These are phyloP conservation scores for Lepidostoma basale DNA, from an alignment of 1,140 invertebrate species.

Conservation along the genomic window DNA sequence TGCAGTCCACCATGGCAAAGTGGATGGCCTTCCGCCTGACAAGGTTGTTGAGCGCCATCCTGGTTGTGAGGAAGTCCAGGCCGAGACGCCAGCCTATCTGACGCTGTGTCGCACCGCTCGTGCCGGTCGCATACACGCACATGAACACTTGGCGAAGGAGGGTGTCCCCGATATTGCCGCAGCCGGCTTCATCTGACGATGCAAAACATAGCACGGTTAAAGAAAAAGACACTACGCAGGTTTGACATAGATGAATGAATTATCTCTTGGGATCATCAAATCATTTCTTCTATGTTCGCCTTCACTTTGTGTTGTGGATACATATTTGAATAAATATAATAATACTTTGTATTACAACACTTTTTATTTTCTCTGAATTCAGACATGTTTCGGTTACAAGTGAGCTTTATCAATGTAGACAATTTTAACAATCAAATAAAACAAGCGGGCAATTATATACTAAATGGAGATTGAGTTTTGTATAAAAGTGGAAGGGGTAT, in stretches of 20 bases:
- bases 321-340: no score
- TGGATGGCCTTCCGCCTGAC: not conserved
- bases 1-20: conserved; percentile 16
- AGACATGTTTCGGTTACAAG: no score
- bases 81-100: conserved; percentile 18
- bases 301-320: no score
- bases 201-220: not conserved
- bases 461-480: no score
- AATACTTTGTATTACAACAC: no score
- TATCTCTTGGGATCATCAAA: not conserved
- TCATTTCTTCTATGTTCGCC: no score
- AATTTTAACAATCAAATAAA: no score
- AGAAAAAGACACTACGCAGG: not conserved
- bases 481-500: no score
- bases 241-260: not conserved
- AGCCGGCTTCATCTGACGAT: conserved; percentile 18
- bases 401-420: no score
- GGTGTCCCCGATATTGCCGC: conserved; percentile 18
- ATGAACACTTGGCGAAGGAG: conserved; percentile 29
- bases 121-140: conserved; percentile 3
- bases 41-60: conserved; percentile 12
- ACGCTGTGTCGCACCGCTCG: conserved; percentile 6
- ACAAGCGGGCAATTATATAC: no score
- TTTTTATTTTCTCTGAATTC: no score
- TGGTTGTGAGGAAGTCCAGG: conserved; percentile 3